Percentiles rank a stretch among this genome's conserved stretches.
These are phyloP conservation scores for Listrodromus nycthemerus DNA, from an alignment of 2,888 invertebrate species.

Conservation along the genomic window DNA sequence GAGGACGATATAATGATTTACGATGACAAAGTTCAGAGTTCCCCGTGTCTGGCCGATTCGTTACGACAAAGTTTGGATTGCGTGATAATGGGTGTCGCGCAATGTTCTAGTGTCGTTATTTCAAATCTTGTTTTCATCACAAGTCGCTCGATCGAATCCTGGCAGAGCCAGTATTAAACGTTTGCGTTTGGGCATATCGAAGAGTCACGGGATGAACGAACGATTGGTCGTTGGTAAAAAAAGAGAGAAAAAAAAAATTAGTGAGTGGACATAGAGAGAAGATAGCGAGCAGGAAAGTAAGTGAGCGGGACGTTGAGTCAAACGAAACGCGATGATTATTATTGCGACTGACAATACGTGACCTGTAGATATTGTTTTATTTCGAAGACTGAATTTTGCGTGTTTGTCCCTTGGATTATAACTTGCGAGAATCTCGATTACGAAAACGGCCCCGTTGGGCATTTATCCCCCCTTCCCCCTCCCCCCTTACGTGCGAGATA, in stretches of 20 bases:
- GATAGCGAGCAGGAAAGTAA: not conserved
- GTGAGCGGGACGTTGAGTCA: slow-evolving; percentile 61
- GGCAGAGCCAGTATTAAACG: slow-evolving; percentile 62
- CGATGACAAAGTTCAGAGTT: slow-evolving; percentile 38
- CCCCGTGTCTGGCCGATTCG: slow-evolving; percentile 26
- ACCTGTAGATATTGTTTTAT: slow-evolving; percentile 75
- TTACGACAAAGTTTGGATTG: slow-evolving; percentile 36
- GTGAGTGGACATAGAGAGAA: slow-evolving; percentile 6
- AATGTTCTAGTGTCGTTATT: not conserved
- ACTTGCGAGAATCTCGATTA: slow-evolving; percentile 48
- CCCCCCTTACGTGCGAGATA: slow-evolving; percentile 21
- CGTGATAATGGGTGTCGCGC: slow-evolving; percentile 57
- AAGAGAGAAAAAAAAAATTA: slow-evolving; percentile 12
- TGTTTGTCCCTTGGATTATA: slow-evolving; percentile 70
- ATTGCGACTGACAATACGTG: slow-evolving; percentile 77
- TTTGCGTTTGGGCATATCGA: slow-evolving; percentile 34
- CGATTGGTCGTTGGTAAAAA: slow-evolving; percentile 37
- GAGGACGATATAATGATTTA: slow-evolving; percentile 31
- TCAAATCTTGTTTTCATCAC: slow-evolving; percentile 30
- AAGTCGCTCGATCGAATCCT: slow-evolving; percentile 58
- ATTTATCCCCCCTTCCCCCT: slow-evolving; percentile 13
- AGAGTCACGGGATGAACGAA: slow-evolving; percentile 23
- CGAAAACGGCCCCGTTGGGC: slow-evolving; percentile 54
- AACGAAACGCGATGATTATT: slow-evolving; percentile 63
- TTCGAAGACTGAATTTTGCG: slow-evolving; percentile 80